phyloP scores from a whole-genome alignment of 2,888 invertebrate species.

The Hydrotaea cyrtoneurina region DNA sequence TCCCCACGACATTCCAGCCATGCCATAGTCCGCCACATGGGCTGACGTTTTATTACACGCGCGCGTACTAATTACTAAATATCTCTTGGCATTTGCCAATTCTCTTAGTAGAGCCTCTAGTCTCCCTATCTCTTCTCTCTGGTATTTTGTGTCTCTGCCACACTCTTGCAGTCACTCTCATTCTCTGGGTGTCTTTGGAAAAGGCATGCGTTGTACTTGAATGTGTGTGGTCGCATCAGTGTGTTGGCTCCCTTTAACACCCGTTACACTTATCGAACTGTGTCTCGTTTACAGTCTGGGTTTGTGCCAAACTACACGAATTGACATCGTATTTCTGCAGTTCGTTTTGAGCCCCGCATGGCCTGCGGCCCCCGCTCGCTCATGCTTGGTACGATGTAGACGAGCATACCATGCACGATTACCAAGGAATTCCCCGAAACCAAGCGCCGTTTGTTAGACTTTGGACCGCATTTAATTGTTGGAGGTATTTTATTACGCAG shows the following conservation, averaged over 20 bases:
- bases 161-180: not conserved
- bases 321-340: conserved; percentile 40
- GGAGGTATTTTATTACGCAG: conserved; percentile 67
- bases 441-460: conserved; percentile 69
- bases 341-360: conserved; percentile 33
- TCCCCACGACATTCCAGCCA: conserved; percentile 25
- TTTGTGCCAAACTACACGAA: conserved; percentile 64
- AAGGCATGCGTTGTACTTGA: conserved; percentile 58
- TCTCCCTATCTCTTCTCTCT: not conserved
- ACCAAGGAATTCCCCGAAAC: conserved; percentile 72
- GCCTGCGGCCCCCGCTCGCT: conserved; percentile 23
- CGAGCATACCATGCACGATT: conserved; percentile 58
- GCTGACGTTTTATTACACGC: conserved; percentile 34
- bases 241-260: conserved; percentile 5
- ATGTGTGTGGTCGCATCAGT: conserved; percentile 43
- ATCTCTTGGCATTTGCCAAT: not conserved
- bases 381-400: conserved; percentile 38
- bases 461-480: conserved; percentile 68
- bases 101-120: not conserved
- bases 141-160: not conserved
- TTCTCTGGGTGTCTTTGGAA: conserved; percentile 28
- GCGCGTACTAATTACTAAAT: conserved; percentile 62
- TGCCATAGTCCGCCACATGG: not conserved
- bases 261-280: not conserved
- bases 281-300: conserved; percentile 64